phyloP scores from a whole-genome alignment of 2,797 vertebrate species.

The Hippopotamyrus pictus region DNA sequence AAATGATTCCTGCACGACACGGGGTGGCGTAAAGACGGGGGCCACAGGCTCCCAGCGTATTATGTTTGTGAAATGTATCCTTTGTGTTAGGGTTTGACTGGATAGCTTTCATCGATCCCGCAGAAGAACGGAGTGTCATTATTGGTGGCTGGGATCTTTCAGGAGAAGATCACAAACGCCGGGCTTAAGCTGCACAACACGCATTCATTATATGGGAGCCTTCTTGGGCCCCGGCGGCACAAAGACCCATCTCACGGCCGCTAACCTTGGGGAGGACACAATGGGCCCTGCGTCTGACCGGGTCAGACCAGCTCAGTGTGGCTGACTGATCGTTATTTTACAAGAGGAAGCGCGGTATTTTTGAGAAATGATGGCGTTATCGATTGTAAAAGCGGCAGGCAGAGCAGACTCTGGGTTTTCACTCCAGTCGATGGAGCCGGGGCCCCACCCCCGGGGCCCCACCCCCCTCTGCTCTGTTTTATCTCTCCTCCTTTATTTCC shows the following conservation, averaged over 20 bases:
- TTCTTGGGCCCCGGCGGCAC: not conserved
- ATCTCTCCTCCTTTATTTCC: not conserved
- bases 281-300: not conserved
- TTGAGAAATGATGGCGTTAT: constrained; percentile 1
- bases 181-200: not conserved
- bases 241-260: not conserved
- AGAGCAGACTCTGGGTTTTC: not conserved
- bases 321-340: not conserved
- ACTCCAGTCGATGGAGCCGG: not conserved
- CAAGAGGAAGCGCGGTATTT: constrained; percentile 1
- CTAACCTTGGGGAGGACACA: not conserved
- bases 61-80: not conserved
- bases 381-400: not conserved
- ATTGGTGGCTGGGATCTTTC: not conserved
- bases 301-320: not conserved
- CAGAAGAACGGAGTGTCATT: not conserved
- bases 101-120: not conserved
- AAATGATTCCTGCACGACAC: constrained; percentile 50
- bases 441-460: too few species aligned
- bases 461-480: not conserved
- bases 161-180: not conserved
- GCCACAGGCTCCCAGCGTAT: not conserved
- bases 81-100: constrained; percentile 7
- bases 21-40: not conserved
- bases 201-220: not conserved